Evolutionary conservation across 1,140 invertebrate species (phyloP), one percentile per base, ranked within the genome.

Genomic region (Dendrolimus punctatus): DNA sequence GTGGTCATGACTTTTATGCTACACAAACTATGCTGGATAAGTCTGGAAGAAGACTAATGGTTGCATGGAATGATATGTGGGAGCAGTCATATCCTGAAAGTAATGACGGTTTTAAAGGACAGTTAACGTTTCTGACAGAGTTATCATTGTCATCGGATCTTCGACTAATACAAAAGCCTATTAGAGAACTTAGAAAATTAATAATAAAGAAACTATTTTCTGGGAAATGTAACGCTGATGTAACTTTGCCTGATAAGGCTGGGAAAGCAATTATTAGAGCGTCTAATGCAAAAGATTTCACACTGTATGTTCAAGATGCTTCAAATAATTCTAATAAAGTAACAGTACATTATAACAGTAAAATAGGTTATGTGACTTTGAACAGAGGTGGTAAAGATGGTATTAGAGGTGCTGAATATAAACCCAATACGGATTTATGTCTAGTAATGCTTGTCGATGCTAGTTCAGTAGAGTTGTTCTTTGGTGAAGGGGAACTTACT

Each of bases 11-110:
- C 53, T 75, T 81, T 53, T 87, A 87, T 56, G 85, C 84, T 9
- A 79, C 82, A 4, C 85, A 87, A 58, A 77, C 71, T 39, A 62
- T 76, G 42, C 40, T 72, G 23, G 76, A 83, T 53, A 46, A 62
- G 1, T 7, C 51, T 9, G 63, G 66, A 5, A 58, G 73, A 6
- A 69, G 83, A 57, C 57, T 86, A 49, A 55, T 77, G 5, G 61
- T 84, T 49, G 76, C 71, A 48, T 87, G 85, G 85, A 49, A 76
- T 39, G 74, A 77, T 59, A 85, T 85, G 78, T 87, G 85, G 83
- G 75, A 82, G 6, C 53, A 63, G 6, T 53, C 58, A 8, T 85
- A 85, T 53, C 76, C 80, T 8, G 79, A 85, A 65, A 55, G 57
- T 5, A 6, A 53, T 5, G 64, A 79, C 53, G 82, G 82, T 8